Evolutionary conservation across 2,113 vertebrate genomes (phyloP).

Genomic region (Xenopus laevis): DNA sequence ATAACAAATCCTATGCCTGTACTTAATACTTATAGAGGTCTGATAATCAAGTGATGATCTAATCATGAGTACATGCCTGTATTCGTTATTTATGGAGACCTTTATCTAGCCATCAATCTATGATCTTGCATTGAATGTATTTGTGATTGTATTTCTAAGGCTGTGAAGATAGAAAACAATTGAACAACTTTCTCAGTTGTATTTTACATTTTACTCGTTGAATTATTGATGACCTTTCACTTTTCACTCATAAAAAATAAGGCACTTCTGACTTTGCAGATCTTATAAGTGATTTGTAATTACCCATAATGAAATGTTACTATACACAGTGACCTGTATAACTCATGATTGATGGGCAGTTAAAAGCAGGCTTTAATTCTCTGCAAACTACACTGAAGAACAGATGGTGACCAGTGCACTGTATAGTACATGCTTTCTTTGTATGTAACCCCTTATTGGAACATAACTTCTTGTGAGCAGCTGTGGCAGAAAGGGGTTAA

Average conservation of each 20-base stretch:
- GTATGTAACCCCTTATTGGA: neutral
- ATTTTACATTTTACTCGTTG: too few relatives aligned
- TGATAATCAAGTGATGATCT: too few relatives aligned
- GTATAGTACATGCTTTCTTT: neutral
- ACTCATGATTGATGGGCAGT: neutral
- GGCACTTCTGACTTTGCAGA: slow-evolving; percentile 16
- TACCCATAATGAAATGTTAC: slow-evolving; percentile 14
- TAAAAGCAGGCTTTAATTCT: neutral
- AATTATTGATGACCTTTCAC: too few relatives aligned
- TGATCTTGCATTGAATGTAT: too few relatives aligned
- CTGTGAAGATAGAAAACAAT: too few relatives aligned
- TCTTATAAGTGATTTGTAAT: slow-evolving; percentile 22
- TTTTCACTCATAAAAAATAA: neutral
- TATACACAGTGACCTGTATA: neutral
- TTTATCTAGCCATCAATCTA: too few relatives aligned
- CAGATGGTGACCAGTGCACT: neutral
- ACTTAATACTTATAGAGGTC: too few relatives aligned
- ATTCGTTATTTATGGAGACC: too few relatives aligned
- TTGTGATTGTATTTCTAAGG: too few relatives aligned
- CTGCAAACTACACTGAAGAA: neutral
- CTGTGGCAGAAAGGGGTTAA: neutral
- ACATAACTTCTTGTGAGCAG: neutral
- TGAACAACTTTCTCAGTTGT: too few relatives aligned
- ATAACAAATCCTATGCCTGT: too few relatives aligned
- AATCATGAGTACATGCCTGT: too few relatives aligned